Evolutionary conservation across 2,113 vertebrate species (phyloP).

Genomic region (Epinephelus fuscoguttatus): DNA sequence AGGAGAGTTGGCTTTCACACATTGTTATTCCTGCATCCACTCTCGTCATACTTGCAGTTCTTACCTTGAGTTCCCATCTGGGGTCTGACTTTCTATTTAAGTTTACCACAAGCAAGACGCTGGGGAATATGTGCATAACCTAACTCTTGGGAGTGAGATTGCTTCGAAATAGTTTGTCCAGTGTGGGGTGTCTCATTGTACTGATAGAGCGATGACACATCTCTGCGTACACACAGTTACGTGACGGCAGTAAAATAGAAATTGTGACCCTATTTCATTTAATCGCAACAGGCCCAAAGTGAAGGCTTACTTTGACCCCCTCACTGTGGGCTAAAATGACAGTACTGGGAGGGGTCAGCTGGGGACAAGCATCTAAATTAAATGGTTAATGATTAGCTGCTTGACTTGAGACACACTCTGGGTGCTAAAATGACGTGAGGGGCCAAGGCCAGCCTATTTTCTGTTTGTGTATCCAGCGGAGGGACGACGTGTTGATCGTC

Average conservation of each 20-base stretch:
- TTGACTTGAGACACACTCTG: slow-evolving; percentile 48
- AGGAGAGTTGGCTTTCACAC: background rate
- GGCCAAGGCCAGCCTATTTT: slow-evolving; percentile 59
- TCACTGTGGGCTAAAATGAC: slow-evolving; percentile 40
- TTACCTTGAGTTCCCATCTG: background rate
- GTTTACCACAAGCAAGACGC: too few relatives aligned
- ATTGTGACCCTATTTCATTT: background rate
- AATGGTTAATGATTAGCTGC: slow-evolving; percentile 74
- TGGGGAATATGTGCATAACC: background rate
- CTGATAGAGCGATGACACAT: background rate
- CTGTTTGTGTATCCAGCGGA: slow-evolving; percentile 39
- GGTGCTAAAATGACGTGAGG: slow-evolving; percentile 56
- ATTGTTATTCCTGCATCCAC: background rate
- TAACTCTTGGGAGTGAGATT: background rate
- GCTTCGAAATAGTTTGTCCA: background rate
- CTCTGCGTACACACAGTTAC: background rate
- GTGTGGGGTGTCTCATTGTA: background rate
- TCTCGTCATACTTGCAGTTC: background rate
- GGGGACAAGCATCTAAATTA: slow-evolving; percentile 69
- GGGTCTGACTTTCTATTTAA: background rate
- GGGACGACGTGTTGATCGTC: slow-evolving; percentile 54
- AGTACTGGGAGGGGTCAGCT: slow-evolving; percentile 47
- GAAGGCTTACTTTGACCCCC: slow-evolving; percentile 52
- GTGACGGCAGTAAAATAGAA: background rate
- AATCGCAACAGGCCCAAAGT: slow-evolving; percentile 6